Conservation (phyloP, 2,797 vertebrate species). For the Botia almorhae region DNA sequence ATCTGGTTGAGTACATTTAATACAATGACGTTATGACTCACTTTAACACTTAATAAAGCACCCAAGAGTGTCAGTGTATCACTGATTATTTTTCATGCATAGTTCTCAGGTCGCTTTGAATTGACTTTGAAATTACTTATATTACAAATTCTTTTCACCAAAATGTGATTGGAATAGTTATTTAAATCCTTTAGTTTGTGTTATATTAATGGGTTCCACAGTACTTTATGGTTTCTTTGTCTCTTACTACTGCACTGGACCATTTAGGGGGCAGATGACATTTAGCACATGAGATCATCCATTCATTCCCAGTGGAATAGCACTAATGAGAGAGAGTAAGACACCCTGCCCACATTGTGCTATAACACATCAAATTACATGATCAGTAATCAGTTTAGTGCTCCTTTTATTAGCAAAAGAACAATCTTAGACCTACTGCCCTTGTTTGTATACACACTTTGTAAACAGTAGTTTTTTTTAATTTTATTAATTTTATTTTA, state of each 20-base stretch:
- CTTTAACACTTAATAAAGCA: neutral
- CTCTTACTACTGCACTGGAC: neutral
- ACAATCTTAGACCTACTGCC: neutral
- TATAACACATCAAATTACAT: neutral
- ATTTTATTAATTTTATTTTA: neutral
- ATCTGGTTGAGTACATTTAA: neutral
- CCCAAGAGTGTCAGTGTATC: neutral
- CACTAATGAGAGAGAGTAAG: conserved; percentile 7
- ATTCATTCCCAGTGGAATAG: conserved; percentile 5
- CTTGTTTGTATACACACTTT: neutral
- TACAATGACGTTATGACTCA: neutral
- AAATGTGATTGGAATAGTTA: no score
- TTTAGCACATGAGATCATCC: conserved; percentile 24
- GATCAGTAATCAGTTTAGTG: neutral
- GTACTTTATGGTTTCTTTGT: no score
- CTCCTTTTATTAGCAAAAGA: neutral
- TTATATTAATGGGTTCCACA: no score
- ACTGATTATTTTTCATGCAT: neutral
- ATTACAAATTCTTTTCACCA: no score
- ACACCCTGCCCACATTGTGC: neutral
- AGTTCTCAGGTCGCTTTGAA: neutral
- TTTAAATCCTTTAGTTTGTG: no score
- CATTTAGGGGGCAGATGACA: neutral
- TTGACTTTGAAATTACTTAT: no score
- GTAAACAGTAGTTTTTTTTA: neutral